Evolutionary conservation across 2,797 vertebrate species (phyloP).

Genomic region (Manis crassicaudata): DNA sequence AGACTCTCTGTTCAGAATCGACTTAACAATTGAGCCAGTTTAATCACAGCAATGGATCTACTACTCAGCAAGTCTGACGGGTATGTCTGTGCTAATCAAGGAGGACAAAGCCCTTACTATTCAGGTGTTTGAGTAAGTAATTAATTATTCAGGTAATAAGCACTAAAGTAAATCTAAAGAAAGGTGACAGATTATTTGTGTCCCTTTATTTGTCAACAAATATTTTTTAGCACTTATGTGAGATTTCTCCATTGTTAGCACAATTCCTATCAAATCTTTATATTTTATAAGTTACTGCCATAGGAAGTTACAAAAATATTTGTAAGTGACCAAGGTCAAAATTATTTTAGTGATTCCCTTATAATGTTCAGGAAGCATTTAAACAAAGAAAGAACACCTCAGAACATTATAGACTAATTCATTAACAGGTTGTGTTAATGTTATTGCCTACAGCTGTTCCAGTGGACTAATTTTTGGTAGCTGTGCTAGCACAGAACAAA

Average conservation of each 20-base stretch:
- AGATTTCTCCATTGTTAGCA: not conserved
- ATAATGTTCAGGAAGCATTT: slow-evolving; percentile 20
- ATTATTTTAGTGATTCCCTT: not conserved
- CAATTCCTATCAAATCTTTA: not conserved
- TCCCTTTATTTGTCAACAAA: not conserved
- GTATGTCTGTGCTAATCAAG: not conserved
- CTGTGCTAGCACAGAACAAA: not conserved
- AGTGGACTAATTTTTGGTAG: slow-evolving; percentile 24
- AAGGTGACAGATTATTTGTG: not conserved
- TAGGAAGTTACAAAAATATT: not conserved
- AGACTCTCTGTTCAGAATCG: not conserved
- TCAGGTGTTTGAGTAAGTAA: not conserved
- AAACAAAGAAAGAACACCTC: slow-evolving; percentile 33
- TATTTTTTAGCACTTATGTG: not conserved
- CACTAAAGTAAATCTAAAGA: not conserved
- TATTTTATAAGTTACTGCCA: not conserved
- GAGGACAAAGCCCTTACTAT: not conserved
- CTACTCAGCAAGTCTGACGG: not conserved
- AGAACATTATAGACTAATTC: slow-evolving; percentile 32
- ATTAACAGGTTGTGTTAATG: slow-evolving; percentile 48
- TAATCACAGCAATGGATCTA: not conserved
- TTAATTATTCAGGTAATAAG: not conserved
- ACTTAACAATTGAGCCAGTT: not conserved
- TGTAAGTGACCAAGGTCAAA: slow-evolving; percentile 18
- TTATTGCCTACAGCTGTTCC: not conserved